A percentile compares a stretch with the other conserved stretches of the same genome.
phyloP scores from a whole-genome alignment of 1,140 invertebrate species.

The Eriocheir sinensis region DNA sequence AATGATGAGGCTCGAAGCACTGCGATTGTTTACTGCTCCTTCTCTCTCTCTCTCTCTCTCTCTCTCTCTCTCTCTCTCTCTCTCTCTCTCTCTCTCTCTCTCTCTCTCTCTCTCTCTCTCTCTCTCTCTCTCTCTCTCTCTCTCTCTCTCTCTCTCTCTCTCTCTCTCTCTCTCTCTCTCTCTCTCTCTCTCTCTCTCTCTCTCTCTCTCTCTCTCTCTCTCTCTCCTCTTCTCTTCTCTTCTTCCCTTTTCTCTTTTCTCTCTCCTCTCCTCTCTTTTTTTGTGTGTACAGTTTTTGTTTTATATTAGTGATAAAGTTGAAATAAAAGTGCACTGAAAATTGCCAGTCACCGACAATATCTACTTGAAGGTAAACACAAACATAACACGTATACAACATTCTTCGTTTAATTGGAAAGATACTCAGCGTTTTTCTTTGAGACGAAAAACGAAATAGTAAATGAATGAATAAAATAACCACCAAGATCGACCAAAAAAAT shows the following conservation, averaged over 20 bases:
- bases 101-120: no score
- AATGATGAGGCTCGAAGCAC: not conserved
- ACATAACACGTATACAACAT: no score
- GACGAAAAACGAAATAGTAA: not conserved
- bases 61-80: constrained; percentile 2
- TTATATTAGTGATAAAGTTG: not conserved
- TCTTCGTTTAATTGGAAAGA: no score
- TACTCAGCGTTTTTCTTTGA: no score
- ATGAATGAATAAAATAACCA: not conserved
- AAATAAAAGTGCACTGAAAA: not conserved
- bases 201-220: constrained; percentile 11
- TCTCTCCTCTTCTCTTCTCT: not conserved
- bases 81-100: not conserved
- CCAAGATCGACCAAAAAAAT: not conserved
- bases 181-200: not conserved
- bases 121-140: not conserved
- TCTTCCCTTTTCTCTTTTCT: not conserved
- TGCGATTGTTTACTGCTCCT: not conserved
- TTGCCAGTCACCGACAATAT: not conserved
- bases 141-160: no score
- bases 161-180: not conserved
- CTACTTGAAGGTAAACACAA: no score
- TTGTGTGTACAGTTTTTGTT: not conserved
- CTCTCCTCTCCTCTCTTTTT: not conserved
- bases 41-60: constrained; percentile 53